Evolutionary conservation across 2,797 vertebrate genomes (phyloP).

Genomic region (Steatocranus sp.): DNA sequence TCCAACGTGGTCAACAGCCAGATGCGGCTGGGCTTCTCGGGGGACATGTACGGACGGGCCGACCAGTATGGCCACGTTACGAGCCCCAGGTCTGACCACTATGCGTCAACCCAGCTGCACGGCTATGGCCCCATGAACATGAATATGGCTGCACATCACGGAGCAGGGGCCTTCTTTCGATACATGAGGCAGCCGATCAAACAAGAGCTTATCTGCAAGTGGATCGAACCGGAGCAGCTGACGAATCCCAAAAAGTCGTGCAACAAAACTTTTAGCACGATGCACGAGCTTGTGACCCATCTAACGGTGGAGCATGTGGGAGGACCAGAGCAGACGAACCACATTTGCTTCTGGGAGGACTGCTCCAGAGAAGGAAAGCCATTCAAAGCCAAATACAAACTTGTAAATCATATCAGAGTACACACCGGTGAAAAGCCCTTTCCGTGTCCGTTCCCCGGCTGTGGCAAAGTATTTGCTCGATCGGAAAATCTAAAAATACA

Average conservation of each 20-base stretch:
- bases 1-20: constrained; percentile 97
- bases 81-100: constrained; percentile 95
- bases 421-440: constrained; percentile 94
- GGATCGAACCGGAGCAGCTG: constrained; percentile 97
- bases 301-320: constrained; percentile 93
- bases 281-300: constrained; percentile 94
- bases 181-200: constrained; percentile 98
- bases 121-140: constrained; percentile 98
- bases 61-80: constrained; percentile 98
- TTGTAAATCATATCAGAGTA: constrained; percentile 92
- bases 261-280: constrained; percentile 99
- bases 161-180: constrained; percentile 95
- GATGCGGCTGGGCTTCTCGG: constrained; percentile 98
- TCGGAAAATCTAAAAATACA: constrained; percentile 94
- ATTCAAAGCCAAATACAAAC: constrained; percentile 97
- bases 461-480: constrained; percentile 91
- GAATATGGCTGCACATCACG: constrained; percentile 99
- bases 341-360: constrained; percentile 93
- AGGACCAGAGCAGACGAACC: constrained; percentile 90
- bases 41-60: constrained; percentile 96
- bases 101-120: constrained; percentile 93
- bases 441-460: constrained; percentile 90
- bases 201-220: constrained; percentile 98
- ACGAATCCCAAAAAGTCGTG: constrained; percentile 96
- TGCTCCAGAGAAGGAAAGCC: constrained; percentile 89